Conservation (phyloP, 2,797 vertebrate species). For the Pseudochaenichthys georgianus region DNA sequence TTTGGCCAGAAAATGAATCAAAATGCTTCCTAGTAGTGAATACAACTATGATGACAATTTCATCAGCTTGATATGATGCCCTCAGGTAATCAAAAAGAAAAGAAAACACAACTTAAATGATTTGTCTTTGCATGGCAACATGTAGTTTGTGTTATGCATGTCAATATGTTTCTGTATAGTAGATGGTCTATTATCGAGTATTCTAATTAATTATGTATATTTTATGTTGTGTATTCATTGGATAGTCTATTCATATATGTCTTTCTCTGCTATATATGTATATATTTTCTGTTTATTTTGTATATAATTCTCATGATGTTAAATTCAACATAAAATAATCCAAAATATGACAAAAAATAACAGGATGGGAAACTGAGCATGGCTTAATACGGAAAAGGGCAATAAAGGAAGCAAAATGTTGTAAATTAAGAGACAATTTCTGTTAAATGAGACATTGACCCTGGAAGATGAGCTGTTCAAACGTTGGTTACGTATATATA, state of each 20-base stretch:
- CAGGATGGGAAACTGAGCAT: neutral
- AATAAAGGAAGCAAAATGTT: constrained; percentile 11
- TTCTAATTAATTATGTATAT: too few species aligned
- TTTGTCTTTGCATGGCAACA: too few species aligned
- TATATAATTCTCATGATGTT: too few species aligned
- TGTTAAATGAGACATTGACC: constrained; percentile 44
- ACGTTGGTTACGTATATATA: constrained; percentile 30
- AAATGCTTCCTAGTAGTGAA: neutral
- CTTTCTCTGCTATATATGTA: too few species aligned
- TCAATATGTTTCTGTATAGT: too few species aligned
- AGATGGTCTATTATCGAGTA: too few species aligned
- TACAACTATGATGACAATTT: neutral
- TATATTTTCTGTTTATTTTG: too few species aligned
- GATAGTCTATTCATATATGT: too few species aligned
- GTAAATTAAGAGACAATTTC: constrained; percentile 31
- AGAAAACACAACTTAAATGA: neutral
- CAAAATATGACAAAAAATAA: neutral
- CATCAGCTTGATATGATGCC: neutral
- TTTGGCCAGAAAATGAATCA: neutral
- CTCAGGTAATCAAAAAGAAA: neutral
- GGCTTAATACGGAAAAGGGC: neutral
- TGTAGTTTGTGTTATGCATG: too few species aligned
- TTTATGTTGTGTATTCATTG: too few species aligned
- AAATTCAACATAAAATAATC: too few species aligned
- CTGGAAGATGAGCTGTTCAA: constrained; percentile 28